Base-by-base conservation (phyloP, 2,113 vertebrate genomes). In the Grus americana region DNA sequence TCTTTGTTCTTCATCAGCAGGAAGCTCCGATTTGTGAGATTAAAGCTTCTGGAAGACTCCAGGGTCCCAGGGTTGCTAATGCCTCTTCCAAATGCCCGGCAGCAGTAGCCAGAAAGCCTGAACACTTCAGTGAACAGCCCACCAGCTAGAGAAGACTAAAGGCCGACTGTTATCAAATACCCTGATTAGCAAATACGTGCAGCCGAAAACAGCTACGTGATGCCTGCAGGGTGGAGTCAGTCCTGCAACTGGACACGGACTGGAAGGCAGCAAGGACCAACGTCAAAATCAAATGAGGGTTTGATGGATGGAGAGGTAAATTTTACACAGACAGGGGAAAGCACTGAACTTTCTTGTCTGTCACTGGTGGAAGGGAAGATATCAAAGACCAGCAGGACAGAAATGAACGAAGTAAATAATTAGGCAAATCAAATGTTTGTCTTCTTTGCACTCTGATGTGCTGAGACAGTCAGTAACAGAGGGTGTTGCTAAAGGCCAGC, bases 351-450 rank as follows among this genome's bases (percentile, higher is more conserved):
- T 91, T 62, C 38, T 89, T 79, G 55, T 75, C 76, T 68, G 12
- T 20, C 30, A 36, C 21, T 19, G 36, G 40, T 58, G 34, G 32
- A 85, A 81, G 17, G 34, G 38, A 79, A 86, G 40, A n/a, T 40
- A 30, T 23, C 29, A 68, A 61, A 92, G 66, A 85, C 81, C 66
- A 88, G 66, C 44, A 85, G 81, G 78, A 87, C 29, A 96, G 74
- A 92, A 82, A 84, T 16, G 24, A 92, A 50, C 0, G 10, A 93
- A 93, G 58, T 62, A 89, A 92, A 92, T 92, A 84, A 93, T 82
- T 61, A 87, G 23, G 30, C 34, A 96, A 89, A 91, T 82, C 82
- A 93, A 95, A 79, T 93, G 81, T 92, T 95, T 95, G 57, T 62
- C 54, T 75, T 91, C 36, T 82, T 89, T 86, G n/a, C 62, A 54